Base-by-base conservation (phyloP, 2,113 vertebrate genomes). In the Platichthys flesus region DNA sequence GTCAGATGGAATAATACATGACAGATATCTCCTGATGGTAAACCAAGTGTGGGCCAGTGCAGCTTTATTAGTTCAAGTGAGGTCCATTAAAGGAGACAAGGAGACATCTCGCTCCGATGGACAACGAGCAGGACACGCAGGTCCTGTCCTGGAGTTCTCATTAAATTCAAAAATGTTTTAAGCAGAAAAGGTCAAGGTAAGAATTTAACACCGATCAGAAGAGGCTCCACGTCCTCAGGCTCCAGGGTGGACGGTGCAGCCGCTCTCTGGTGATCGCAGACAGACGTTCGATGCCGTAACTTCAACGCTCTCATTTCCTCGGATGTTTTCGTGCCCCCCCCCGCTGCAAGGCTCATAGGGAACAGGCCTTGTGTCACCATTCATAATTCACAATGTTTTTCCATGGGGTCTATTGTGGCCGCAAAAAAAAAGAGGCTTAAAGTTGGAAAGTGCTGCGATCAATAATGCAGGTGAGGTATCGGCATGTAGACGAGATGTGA, bases 401-500 rank as follows among this genome's bases (percentile, higher is more conserved):
- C 67, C 21, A 59, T 49, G 68, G 67, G 67, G 61, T 81, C 67
- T 76, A 67, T 88, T 85, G 83, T 83, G 71, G 42, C 77, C 52
- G 28, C 26, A 72, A 68, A 31, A 31, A 64, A 66, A 68, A 31
- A 31, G 61, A 66, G 71, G 76, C 72, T 77, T 66, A 79, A 67
- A 69, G 75, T 89, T 62, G 56, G 28, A 74, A 86, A 79, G 76
- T 54, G 52, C 70, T 10, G 35, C 75, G 70, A 92, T 92, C 85
- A 91, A 91, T 91, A 92, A 93, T 91, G 82, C 83, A 92, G 78
- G 84, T 88, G 76, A 84, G 71, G 79, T 87, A 86, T 89, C 66
- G 82, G 71, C 72, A 86, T 74, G 76, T 74, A 75, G 77, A 87
- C 68, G 0, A 69, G 86, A 90, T 80, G 81, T 86, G 87, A 82